These are phyloP conservation scores for Muscicapa adusta DNA, from an alignment of 2,113 vertebrate species.

Conservation along the genomic window DNA sequence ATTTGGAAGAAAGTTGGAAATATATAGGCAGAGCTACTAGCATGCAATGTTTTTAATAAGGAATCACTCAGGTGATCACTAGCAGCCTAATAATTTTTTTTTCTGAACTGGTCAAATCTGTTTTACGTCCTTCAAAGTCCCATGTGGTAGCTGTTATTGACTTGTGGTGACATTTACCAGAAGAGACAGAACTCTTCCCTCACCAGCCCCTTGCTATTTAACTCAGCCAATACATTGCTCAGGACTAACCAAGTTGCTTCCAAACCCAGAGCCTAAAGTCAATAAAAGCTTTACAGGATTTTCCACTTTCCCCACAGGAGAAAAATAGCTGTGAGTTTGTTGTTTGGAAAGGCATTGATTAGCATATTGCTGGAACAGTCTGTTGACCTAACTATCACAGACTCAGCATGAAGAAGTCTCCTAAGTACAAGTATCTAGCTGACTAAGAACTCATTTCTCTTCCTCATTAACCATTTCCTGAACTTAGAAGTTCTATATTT, in stretches of 20 bases:
- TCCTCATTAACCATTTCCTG: not conserved
- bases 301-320: not conserved
- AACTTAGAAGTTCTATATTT: not conserved
- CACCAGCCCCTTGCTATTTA: not conserved
- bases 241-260: not conserved
- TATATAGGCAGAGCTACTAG: not conserved
- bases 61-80: not conserved
- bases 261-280: not conserved
- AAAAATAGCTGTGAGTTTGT: not conserved
- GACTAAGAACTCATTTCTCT: not conserved
- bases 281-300: conserved; percentile 27
- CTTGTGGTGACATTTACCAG: not conserved
- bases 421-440: not conserved
- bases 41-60: not conserved
- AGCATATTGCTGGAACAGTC: conserved; percentile 32
- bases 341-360: conserved; percentile 25
- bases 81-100: not conserved
- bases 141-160: not conserved
- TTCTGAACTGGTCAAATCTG: not conserved
- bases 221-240: not conserved
- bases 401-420: not conserved
- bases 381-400: conserved; percentile 10
- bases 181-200: not conserved
- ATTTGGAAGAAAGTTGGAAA: not conserved
- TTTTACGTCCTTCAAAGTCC: not conserved